Percentiles rank a stretch among this genome's conserved stretches.
Conservation (phyloP, 2,797 vertebrate species). For the Sebastes iracundus region DNA sequence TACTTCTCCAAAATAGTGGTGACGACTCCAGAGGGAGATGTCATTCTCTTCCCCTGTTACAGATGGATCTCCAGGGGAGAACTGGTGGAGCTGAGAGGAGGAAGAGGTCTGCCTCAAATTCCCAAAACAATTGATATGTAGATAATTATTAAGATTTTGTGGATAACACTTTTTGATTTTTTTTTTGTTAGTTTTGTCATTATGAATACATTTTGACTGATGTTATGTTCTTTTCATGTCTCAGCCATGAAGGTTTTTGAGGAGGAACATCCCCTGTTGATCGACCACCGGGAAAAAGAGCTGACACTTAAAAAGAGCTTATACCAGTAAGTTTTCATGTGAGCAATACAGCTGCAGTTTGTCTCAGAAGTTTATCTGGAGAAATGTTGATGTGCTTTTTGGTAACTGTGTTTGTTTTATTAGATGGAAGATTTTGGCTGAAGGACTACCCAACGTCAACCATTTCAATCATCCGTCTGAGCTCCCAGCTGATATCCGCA, state of each 20-base stretch:
- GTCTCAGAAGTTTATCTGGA: neutral
- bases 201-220: too few relatives aligned
- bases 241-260: conserved; percentile 63
- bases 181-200: too few relatives aligned
- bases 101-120: conserved; percentile 59
- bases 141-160: neutral
- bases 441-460: conserved; percentile 30
- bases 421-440: conserved; percentile 43
- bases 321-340: conserved; percentile 56
- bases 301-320: conserved; percentile 12
- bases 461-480: neutral
- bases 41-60: conserved; percentile 72
- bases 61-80: conserved; percentile 72
- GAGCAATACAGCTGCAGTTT: neutral
- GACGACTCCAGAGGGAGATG: conserved; percentile 64
- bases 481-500: conserved; percentile 42
- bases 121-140: neutral
- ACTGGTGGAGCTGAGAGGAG: conserved; percentile 71
- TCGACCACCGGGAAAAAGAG: conserved; percentile 50
- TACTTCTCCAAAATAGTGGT: conserved; percentile 70
- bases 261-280: conserved; percentile 48
- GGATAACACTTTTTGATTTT: too few relatives aligned
- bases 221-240: neutral
- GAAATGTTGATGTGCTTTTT: neutral
- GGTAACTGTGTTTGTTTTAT: neutral